These are phyloP conservation scores for Champsocephalus gunnari DNA, from an alignment of 2,797 vertebrate genomes.

Conservation along the genomic window DNA sequence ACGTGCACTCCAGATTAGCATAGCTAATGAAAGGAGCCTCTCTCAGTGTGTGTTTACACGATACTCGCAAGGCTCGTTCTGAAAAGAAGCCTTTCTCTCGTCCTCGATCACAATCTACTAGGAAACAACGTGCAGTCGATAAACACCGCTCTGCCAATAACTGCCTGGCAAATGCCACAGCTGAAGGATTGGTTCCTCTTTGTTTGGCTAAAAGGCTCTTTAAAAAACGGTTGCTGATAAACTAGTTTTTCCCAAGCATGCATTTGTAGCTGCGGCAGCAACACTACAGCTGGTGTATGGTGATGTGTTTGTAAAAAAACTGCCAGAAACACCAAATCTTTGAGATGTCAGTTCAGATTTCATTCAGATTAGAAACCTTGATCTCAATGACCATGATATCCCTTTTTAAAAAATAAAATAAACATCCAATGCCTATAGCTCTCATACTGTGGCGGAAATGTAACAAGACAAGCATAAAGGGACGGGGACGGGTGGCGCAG, in stretches of 20 bases:
- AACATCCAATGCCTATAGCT: neutral
- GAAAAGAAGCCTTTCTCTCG: conserved; percentile 77
- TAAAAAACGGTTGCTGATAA: conserved; percentile 55
- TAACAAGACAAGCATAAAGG: conserved; percentile 16
- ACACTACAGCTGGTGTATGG: conserved; percentile 31
- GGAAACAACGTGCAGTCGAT: conserved; percentile 65
- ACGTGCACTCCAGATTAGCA: conserved; percentile 79
- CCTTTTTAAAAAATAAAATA: conserved; percentile 16
- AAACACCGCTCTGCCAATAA: conserved; percentile 72
- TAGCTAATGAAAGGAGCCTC: conserved; percentile 82
- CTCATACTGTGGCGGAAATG: neutral
- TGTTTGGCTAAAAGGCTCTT: conserved; percentile 61
- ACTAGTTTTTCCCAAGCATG: conserved; percentile 48
- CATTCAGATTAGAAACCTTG: conserved; percentile 12
- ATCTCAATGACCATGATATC: conserved; percentile 12
- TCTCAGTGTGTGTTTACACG: conserved; percentile 78
- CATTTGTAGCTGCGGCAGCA: conserved; percentile 42
- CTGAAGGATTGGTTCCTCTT: conserved; percentile 65
- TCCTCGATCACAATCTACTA: conserved; percentile 71
- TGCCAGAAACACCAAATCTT: conserved; percentile 10
- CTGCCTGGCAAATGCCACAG: conserved; percentile 66
- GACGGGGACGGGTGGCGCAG: too few species aligned
- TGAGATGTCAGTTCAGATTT: conserved; percentile 15
- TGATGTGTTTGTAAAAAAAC: conserved; percentile 15
- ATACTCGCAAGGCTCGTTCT: conserved; percentile 61